These are phyloP conservation scores for Halictus rubicundus DNA, from an alignment of 1,140 invertebrate genomes.

Conservation along the genomic window DNA sequence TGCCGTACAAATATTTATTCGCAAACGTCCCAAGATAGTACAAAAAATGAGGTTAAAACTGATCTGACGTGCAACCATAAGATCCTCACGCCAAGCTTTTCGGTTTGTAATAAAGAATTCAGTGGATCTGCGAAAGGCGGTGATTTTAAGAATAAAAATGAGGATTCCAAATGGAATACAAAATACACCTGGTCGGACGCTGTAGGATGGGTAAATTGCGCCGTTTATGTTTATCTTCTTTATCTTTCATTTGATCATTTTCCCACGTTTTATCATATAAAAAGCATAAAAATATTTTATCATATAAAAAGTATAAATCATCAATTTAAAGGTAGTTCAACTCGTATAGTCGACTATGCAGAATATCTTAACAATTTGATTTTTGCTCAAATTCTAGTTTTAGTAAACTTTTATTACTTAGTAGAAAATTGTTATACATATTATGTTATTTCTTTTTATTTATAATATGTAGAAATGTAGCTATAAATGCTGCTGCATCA, in stretches of 20 bases:
- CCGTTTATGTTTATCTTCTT: conserved; percentile 6
- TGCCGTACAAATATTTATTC: conserved; percentile 74
- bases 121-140: conserved; percentile 53
- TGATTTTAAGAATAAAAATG: conserved; percentile 60
- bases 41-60: conserved; percentile 60
- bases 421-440: background rate
- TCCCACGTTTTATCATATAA: background rate
- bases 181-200: conserved; percentile 71
- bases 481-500: too few species aligned
- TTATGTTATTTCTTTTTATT: background rate
- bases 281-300: too few species aligned
- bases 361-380: background rate
- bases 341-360: background rate
- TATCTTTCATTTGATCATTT: conserved; percentile 6
- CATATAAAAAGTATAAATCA: background rate
- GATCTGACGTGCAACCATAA: conserved; percentile 57
- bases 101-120: conserved; percentile 52
- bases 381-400: background rate
- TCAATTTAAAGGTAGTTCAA: background rate
- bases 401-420: background rate
- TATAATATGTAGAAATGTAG: too few species aligned
- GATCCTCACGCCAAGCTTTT: conserved; percentile 49
- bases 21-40: conserved; percentile 63
- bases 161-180: conserved; percentile 65
- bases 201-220: conserved; percentile 71